Percentiles rank a stretch among this genome's conserved stretches.
These are phyloP conservation scores for Grapholita molesta DNA, from an alignment of 1,140 invertebrate genomes.

Conservation along the genomic window DNA sequence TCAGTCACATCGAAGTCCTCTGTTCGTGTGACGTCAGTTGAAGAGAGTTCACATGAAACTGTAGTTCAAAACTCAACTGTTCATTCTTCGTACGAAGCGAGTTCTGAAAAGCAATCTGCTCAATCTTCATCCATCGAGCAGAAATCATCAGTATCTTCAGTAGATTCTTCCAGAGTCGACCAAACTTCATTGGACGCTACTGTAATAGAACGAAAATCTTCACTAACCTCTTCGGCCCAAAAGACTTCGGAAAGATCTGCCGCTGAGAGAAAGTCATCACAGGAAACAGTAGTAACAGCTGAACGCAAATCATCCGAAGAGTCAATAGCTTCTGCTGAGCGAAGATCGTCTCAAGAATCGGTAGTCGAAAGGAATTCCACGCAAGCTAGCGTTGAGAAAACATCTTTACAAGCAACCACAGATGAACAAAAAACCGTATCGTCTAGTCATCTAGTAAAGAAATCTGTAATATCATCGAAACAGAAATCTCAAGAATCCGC, in stretches of 20 bases:
- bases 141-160: slow-evolving; percentile 6
- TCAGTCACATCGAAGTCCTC: slow-evolving; percentile 1
- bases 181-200: slow-evolving; percentile 2
- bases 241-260: neutral
- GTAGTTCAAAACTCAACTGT: slow-evolving; percentile 16
- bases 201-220: slow-evolving; percentile 8
- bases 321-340: neutral
- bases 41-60: neutral
- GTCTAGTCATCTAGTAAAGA: neutral
- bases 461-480: neutral
- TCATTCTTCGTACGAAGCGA: slow-evolving; percentile 8
- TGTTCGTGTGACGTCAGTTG: neutral
- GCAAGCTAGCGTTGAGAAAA: slow-evolving; percentile 8
- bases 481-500: slow-evolving; percentile 1
- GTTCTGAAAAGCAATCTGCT: slow-evolving; percentile 16
- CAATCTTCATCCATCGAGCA: slow-evolving; percentile 6
- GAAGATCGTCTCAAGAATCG: neutral
- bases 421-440: slow-evolving; percentile 12
- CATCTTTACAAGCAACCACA: slow-evolving; percentile 1
- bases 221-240: neutral
- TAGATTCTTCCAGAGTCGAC: slow-evolving; percentile 14
- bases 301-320: slow-evolving; percentile 19
- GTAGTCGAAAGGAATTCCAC: neutral
- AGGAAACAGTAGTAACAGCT: slow-evolving; percentile 9
- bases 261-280: slow-evolving; percentile 4